These are phyloP conservation scores for Puffinus mauretanicus DNA, from an alignment of 2,113 vertebrate species.

Conservation along the genomic window DNA sequence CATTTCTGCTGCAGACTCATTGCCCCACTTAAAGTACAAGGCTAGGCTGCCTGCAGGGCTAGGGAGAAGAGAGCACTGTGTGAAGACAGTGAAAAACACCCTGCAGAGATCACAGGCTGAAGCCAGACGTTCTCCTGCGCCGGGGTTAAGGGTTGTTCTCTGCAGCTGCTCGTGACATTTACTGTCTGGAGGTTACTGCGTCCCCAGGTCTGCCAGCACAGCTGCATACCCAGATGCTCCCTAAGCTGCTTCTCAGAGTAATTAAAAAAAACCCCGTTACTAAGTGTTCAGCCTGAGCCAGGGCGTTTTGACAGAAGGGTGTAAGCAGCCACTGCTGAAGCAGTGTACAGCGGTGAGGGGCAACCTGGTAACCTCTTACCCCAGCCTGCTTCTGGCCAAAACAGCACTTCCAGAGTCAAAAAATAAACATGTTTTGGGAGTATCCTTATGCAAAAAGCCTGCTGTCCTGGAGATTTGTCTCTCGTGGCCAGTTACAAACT, in stretches of 20 bases:
- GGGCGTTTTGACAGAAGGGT: background rate
- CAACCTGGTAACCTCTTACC: background rate
- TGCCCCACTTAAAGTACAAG: background rate
- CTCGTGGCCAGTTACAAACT: background rate
- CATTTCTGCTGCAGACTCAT: background rate
- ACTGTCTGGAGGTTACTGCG: background rate
- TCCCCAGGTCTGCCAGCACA: background rate
- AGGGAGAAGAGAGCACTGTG: background rate
- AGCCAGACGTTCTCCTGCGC: background rate
- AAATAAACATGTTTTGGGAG: background rate
- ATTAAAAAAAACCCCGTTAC: background rate
- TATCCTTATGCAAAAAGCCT: background rate
- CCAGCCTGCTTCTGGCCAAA: background rate
- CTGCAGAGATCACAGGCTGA: background rate
- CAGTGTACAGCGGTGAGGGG: background rate
- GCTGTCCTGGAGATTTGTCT: background rate
- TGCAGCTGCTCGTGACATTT: background rate
- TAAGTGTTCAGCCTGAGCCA: background rate
- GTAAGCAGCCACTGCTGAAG: background rate
- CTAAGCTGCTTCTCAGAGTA: background rate
- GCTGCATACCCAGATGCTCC: background rate
- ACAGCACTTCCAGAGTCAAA: background rate
- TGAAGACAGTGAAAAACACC: background rate
- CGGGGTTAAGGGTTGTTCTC: background rate
- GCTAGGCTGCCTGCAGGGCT: background rate